A percentile compares a stretch with the other conserved stretches of the same genome.
These are phyloP conservation scores for Synaphobranchus kaupii DNA, from an alignment of 2,797 vertebrate species.

Conservation along the genomic window DNA sequence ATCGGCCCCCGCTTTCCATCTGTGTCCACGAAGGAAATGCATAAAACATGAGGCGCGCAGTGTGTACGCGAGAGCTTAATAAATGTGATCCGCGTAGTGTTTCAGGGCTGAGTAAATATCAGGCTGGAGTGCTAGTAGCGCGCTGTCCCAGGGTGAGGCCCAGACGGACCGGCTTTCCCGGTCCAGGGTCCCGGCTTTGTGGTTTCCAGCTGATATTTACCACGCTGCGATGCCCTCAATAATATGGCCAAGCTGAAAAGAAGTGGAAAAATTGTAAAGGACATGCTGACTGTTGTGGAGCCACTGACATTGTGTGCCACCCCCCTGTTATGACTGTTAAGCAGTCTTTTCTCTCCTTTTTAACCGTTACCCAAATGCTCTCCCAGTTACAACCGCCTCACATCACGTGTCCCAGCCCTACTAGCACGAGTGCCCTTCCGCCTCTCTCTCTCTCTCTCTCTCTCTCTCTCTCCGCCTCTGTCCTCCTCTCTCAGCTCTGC, in stretches of 20 bases:
- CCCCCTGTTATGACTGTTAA: background rate
- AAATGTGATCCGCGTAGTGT: background rate
- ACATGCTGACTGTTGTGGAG: background rate
- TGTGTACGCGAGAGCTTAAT: background rate
- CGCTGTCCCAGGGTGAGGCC: background rate
- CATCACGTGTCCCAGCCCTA: background rate
- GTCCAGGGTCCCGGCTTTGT: background rate
- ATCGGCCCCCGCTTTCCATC: background rate
- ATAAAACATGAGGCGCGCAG: background rate
- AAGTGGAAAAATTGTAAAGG: background rate
- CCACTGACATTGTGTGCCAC: background rate
- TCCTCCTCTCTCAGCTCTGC: no score
- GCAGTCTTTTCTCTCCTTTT: background rate
- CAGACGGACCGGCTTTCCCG: background rate
- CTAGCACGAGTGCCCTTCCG: background rate
- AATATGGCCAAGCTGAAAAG: background rate
- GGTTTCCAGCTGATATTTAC: background rate
- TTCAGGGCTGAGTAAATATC: slow-evolving; percentile 3
- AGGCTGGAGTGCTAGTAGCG: background rate
- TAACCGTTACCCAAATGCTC: background rate
- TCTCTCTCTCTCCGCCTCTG: background rate
- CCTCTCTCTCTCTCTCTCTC: no score
- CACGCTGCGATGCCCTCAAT: background rate
- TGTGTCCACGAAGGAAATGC: background rate
- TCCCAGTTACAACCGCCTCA: background rate